A percentile compares a stretch with the other conserved stretches of the same genome.
phyloP scores from a whole-genome alignment of 1,140 invertebrate species.

The Aphis craccivora region DNA sequence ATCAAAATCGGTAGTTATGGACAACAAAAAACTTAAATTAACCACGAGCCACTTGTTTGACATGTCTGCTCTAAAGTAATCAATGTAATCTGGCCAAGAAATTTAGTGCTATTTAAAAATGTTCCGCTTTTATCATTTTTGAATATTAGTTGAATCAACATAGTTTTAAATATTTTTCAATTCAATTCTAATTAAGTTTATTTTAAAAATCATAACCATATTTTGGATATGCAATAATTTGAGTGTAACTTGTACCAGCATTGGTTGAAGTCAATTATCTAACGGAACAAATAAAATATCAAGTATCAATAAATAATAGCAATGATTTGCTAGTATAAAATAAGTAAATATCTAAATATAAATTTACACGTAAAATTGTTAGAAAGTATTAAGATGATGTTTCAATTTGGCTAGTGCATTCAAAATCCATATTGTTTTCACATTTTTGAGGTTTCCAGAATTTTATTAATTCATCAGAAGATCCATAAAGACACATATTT shows the following conservation, averaged over 20 bases:
- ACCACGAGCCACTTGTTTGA: no score
- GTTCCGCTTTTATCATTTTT: no score
- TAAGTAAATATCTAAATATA: neutral
- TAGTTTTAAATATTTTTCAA: neutral
- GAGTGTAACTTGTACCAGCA: neutral
- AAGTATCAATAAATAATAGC: neutral
- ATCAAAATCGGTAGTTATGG: no score
- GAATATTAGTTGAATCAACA: no score
- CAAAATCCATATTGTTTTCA: neutral
- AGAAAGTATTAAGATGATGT: neutral
- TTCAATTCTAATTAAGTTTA: neutral
- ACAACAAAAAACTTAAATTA: no score
- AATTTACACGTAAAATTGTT: neutral
- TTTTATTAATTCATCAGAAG: neutral
- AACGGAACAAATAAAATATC: neutral
- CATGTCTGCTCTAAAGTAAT: neutral
- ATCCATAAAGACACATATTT: neutral
- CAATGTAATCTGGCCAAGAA: neutral
- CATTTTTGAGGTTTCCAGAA: neutral
- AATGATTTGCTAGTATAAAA: neutral
- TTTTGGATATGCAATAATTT: neutral
- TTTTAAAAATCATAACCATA: neutral
- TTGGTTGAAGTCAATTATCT: neutral
- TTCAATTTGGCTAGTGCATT: neutral
- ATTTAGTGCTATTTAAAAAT: neutral